Evolutionary conservation across 2,797 vertebrate genomes (phyloP), one percentile per base, ranked within the genome.

Genomic region (Aulostomus chinensis): DNA sequence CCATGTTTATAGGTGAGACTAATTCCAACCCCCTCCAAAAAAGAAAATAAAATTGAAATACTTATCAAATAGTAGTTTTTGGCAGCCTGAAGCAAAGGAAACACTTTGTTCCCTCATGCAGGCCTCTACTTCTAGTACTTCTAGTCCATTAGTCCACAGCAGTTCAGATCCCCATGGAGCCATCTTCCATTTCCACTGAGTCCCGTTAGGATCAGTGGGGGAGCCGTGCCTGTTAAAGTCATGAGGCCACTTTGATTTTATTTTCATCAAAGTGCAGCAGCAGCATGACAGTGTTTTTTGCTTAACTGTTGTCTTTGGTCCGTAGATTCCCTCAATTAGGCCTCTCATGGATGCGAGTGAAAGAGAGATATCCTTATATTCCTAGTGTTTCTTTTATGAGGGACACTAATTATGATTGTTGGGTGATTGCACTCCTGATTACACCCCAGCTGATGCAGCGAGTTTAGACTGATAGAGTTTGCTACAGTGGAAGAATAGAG

Each of bases 181-280:
- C n/a, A n/a, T 24, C 22, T 24, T 24, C 4, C 22, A 14, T 51
- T 33, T 46, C 17, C 2, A 3, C 16, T 14, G 26, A 41, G 46
- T 39, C 36, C 40, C 54, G 35, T 47, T 45, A 32, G 62, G 54
- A 68, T 70, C 59, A 68, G 61, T 7, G 38, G 45, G 22, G 34
- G 22, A 48, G 61, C 54, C 15, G 16, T 4, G 18, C 55, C 35
- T 56, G 61, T 58, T 36, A 41, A 18, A 21, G 9, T 39, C 35
- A 29, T 8, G 6, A 36, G 58, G 15, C 13, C 4, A 50, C 70
- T 82, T 76, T 76, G 57, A 73, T 78, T 77, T 71, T 49, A 57
- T 68, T 59, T 56, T 52, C 64, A 67, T 71, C 57, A 80, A 70
- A 85, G 57, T 24, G 36, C 30, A 57, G 59, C 42, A 49, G 57